Evolutionary conservation across 2,888 invertebrate species (phyloP), one percentile per base, ranked within the genome.

Genomic region (Allygus modestus): DNA sequence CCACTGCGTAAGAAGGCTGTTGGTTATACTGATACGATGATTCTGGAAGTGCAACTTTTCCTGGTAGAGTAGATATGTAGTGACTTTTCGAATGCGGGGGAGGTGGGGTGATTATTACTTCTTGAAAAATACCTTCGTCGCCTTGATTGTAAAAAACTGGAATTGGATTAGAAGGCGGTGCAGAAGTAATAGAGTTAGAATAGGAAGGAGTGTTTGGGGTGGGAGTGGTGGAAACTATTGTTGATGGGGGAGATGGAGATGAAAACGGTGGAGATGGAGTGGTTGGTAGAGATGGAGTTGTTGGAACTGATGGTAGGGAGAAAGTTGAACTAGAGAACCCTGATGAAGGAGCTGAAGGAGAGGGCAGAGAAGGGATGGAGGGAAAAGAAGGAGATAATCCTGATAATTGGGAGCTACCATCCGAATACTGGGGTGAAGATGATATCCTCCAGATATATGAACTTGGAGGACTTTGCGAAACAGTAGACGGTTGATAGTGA

Each of bases 221-320:
- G 51, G 79, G 20, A 7, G 28, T 20, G 26, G 79, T 31, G 7
- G 23, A 33, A 12, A 31, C 20, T 51, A 37, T 17, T 17, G 51
- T 12, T 15, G 28, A 15, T 9, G 31, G 28, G 2, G 28, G 15
- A 28, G 17, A 28, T 4, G 58, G 33, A 7, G 12, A 0, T 54
- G 54, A 4, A 11, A 12, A 20, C 23, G 81, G 61, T 26, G 81
- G 41, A n/a, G 81, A 61, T 2, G 81, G 81, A 5, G 81, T 51
- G 0, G 79, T n/a, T 20, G 77, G 77, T 43, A 23, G 2, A 5
- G 46, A 37, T 9, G 81, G 33, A n/a, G n/a, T 0, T 9, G 43
- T 28, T 9, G 75, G 75, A 28, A 43, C 26, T 1, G 75, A 51
- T 28, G 75, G 28, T 26, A 51, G 75, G n/a, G 71, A 2, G 7